These are phyloP conservation scores for Pelodiscus sinensis DNA, from an alignment of 2,113 vertebrate species.

Conservation along the genomic window DNA sequence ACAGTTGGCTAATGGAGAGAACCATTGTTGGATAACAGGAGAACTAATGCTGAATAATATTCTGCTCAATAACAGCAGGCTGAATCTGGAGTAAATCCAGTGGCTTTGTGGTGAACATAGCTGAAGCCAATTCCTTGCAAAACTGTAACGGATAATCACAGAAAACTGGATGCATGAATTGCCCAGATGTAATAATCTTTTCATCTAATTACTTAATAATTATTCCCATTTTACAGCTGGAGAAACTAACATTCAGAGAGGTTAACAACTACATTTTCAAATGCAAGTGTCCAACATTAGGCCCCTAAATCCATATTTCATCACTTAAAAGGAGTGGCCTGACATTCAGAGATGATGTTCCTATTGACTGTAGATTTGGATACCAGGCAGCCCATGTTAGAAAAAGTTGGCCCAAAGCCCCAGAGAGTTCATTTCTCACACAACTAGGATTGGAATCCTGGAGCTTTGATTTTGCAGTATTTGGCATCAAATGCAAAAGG, in stretches of 20 bases:
- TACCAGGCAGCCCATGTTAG: background rate
- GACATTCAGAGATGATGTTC: background rate
- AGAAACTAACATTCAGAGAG: background rate
- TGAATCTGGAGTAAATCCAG: background rate
- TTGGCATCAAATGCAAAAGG: background rate
- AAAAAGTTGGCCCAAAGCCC: background rate
- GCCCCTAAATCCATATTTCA: background rate
- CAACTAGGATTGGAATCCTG: background rate
- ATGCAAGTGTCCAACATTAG: background rate
- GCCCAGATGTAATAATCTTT: background rate
- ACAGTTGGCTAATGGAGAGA: background rate
- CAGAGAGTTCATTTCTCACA: background rate
- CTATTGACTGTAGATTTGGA: background rate
- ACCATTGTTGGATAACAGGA: background rate
- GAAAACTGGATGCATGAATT: accelerated
- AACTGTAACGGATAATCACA: background rate
- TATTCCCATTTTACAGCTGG: background rate
- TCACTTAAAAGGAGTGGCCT: background rate
- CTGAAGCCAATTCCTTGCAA: background rate
- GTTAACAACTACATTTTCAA: background rate
- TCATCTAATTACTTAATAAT: background rate
- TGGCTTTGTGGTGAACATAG: background rate
- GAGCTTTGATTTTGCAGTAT: background rate
- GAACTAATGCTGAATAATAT: background rate
- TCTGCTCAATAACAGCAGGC: background rate